Base-by-base conservation (phyloP, 2,888 invertebrate species). In the Andrena minutula region DNA sequence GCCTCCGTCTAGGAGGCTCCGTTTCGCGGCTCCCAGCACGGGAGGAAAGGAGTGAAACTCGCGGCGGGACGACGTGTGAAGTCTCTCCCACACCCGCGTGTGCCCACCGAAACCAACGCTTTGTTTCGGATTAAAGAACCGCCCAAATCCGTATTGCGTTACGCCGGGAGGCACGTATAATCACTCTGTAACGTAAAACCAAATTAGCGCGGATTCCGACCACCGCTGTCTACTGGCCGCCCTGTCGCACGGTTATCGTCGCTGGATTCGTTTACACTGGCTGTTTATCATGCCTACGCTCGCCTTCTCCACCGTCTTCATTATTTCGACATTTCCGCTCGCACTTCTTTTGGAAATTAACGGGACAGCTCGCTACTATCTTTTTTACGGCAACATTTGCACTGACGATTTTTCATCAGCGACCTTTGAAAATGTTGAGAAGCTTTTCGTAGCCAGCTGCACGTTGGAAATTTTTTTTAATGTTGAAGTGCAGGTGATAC, bases 151-250 rank as follows among this genome's bases (percentile, higher is more conserved):
- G 84, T 89, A 88, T 90, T 87, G 86, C 90, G 87, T 90, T 91
- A 89, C 91, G 82, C 75, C 83, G 76, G 70, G 70, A 70, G 82
- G 81, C 86, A 86, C 76, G 75, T 87, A 88, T 90, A 90, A 91
- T 91, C 88, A 90, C 87, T 88, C 79, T 88, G 91, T 86, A 91
- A 91, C 90, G 86, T 91, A 88, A 91, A 89, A 91, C 90, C 83
- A 88, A 91, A 91, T 91, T 91, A 91, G 88, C 86, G 78, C 83
- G 80, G 76, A 76, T 88, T 64, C 65, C 47, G 75, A 58, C 70
- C 81, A 51, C 77, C 73, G 58, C 78, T 75, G 49, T 63, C 69
- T 80, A 64, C 68, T 69, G 72, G 51, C 77, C 72, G 47, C 35
- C 79, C 74, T 75, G 66, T 73, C 77, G 64, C 82, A 79, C 79